phyloP scores from a whole-genome alignment of 2,113 vertebrate genomes.

The Trinectes maculatus region DNA sequence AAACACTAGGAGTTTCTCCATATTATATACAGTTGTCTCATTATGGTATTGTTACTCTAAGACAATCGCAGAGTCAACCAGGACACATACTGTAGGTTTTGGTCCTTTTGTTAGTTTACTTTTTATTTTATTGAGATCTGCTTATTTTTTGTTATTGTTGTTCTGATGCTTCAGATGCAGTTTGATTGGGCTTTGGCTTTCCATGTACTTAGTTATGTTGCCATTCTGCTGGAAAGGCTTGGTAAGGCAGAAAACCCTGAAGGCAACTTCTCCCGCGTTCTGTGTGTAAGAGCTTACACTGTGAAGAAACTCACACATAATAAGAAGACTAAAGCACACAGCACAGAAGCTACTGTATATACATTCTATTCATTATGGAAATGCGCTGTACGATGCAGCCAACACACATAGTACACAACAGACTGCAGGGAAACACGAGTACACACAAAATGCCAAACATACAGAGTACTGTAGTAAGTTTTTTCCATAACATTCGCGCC shows the following conservation, averaged over 20 bases:
- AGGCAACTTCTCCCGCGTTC: not conserved
- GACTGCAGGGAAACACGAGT: not conserved
- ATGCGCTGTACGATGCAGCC: not conserved
- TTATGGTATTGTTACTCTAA: conserved; percentile 18
- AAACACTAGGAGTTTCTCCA: conserved; percentile 5
- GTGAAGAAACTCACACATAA: conserved; percentile 7
- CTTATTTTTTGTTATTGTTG: not conserved
- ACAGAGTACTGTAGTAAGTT: not conserved
- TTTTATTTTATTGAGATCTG: not conserved
- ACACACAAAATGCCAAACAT: not conserved
- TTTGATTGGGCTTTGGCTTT: not conserved
- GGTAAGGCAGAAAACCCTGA: not conserved
- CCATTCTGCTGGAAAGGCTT: not conserved
- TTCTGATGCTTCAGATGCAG: not conserved
- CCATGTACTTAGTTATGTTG: not conserved
- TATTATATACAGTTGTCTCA: conserved; percentile 22
- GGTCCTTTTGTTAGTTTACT: not conserved
- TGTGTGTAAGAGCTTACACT: conserved; percentile 16
- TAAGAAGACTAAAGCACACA: not conserved
- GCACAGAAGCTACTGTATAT: not conserved
- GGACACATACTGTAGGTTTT: no score
- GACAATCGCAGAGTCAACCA: no score
- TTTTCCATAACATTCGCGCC: not conserved
- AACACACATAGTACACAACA: not conserved
- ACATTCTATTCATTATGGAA: conserved; percentile 17